Conservation (phyloP, 2,888 invertebrate species). For the Ennomos erosarius region DNA sequence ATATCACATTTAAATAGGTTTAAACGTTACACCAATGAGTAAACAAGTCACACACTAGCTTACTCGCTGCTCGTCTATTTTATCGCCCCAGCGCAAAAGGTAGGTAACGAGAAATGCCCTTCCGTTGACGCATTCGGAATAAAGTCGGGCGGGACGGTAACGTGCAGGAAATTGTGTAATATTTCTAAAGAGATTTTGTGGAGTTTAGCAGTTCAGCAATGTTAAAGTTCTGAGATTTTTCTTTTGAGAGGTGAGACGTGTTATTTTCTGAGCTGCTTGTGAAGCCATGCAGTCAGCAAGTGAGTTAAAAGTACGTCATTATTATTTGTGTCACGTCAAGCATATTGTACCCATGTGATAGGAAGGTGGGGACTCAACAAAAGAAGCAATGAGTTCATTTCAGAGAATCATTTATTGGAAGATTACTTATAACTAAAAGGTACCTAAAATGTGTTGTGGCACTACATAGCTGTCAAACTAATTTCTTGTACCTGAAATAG, state of each 20-base stretch:
- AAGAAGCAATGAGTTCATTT: too few relatives aligned
- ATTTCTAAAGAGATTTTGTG: conserved; percentile 25
- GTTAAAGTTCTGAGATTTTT: conserved; percentile 6
- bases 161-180: conserved; percentile 17
- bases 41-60: conserved; percentile 1
- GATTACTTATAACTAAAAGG: too few relatives aligned
- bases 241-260: conserved; percentile 16
- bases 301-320: too few relatives aligned
- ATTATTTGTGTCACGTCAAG: too few relatives aligned
- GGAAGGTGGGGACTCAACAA: too few relatives aligned
- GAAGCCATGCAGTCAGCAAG: not conserved
- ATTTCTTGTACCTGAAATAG: too few relatives aligned
- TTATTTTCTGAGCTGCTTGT: conserved; percentile 6
- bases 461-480: too few relatives aligned
- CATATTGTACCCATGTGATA: too few relatives aligned
- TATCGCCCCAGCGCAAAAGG: not conserved
- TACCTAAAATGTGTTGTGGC: too few relatives aligned
- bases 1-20: too few relatives aligned
- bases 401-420: too few relatives aligned
- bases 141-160: conserved; percentile 9
- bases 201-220: conserved; percentile 1
- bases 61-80: not conserved
- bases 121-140: conserved; percentile 24
- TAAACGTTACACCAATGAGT: too few relatives aligned
- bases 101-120: conserved; percentile 21